Base-by-base conservation (phyloP, 2,888 invertebrate genomes). In the Conops quadrifasciatus region DNA sequence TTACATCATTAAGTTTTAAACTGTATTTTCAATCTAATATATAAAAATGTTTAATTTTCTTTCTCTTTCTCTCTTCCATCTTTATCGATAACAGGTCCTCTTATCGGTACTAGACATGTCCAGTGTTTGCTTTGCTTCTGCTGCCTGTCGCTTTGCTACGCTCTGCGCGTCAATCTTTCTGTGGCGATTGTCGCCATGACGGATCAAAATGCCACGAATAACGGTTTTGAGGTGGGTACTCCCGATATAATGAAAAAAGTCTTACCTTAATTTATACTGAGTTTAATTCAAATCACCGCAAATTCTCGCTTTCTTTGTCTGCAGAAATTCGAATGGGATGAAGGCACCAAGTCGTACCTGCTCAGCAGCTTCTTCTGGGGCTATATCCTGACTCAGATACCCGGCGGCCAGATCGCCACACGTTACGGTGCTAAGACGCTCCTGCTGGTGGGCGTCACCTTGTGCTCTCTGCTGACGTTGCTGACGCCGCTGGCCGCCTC, bases 181-280 rank as follows among this genome's bases (percentile, higher is more conserved):
- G 91, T 93, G 13, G 92, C 91, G 0, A 88, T 93, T 68, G 90
- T 93, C 1, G 92, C 92, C 28, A 93, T 93, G 92, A 89, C 90
- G 0, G 89, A 90, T 75, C 79, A 79, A 0, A 80, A 82, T 2
- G 80, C 85, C 1, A 84, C 83, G 19, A 84, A 86, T 77, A 83
- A 56, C 1, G 83, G 85, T 76, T 85, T 87, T 74, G 80, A 84
- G 76, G 88, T 89, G 82, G 83, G 73, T 75, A 56, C 16, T 15
- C 15, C n/a, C n/a, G n/a, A n/a, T n/a, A n/a, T n/a, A n/a, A n/a
- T n/a, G n/a, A n/a, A n/a, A n/a, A n/a, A n/a, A n/a, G n/a, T n/a
- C n/a, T n/a, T n/a, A n/a, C n/a, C n/a, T n/a, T n/a, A n/a, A n/a
- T n/a, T n/a, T n/a, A n/a, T n/a, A n/a, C n/a, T n/a, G n/a, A n/a